Evolutionary conservation across 2,797 vertebrate genomes (phyloP), one percentile per base, ranked within the genome.

Genomic region (Arctocebus calabarensis): DNA sequence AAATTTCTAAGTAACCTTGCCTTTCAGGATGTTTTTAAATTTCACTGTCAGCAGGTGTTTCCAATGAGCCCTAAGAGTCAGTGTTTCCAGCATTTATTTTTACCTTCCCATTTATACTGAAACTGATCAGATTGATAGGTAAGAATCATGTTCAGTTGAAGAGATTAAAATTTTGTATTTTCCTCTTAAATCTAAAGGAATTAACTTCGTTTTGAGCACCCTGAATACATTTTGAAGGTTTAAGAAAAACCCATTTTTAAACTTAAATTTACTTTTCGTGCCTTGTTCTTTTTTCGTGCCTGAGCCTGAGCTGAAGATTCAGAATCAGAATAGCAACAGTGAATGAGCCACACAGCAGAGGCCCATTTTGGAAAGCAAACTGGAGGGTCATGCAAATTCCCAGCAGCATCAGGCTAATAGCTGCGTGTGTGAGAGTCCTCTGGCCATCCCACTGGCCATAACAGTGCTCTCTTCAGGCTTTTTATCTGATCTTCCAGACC

Each of bases 351-450:
- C 27, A 0, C 0, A 2, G 40, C 61, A 0, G 8, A 0, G 61
- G 22, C 78, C 16, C 4, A 4, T 23, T 13, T 16, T 11, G 4
- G 62, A 14, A 43, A 0, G 12, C 55, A 79, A 22, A 1, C 4
- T 9, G 6, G 6, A 48, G 48, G 55, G 52, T 23, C 12, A 0
- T 5, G 77, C n/a, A 61, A 17, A 17, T 61, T 61, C 61, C 25
- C 57, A 12, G 25, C 27, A 43, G 78, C 52, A 25, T 62, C 1
- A 2, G 43, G n/a, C 3, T 10, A 74, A 34, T 19, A n/a, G 43
- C 29, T 0, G 4, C 3, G 29, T 0, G 5, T 1, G 3, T 1
- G 22, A 16, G 57, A 16, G 9, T 17, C 29, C 0, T 0, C 8
- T 7, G 55, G 55, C 84, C 0, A 0, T 20, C 62, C 52, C 48